Conservation (phyloP, 2,113 vertebrate species). For the Xiphias gladius region DNA sequence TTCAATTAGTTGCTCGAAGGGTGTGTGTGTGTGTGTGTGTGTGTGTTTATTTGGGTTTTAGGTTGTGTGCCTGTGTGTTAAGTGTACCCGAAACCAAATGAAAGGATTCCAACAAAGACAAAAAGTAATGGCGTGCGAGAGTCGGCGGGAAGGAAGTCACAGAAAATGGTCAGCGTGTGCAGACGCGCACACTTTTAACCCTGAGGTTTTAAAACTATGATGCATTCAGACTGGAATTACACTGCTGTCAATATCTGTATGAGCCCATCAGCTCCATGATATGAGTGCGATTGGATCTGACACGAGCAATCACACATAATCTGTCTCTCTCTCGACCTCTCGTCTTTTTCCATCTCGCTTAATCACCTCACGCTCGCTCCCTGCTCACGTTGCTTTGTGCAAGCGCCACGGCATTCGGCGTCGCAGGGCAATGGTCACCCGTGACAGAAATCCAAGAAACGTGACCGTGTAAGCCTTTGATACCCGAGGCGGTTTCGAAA, state of each 20-base stretch:
- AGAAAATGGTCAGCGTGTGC: neutral
- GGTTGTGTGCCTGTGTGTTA: neutral
- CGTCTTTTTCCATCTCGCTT: conserved; percentile 19
- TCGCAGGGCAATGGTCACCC: neutral
- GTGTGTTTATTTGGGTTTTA: neutral
- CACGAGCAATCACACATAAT: conserved; percentile 63
- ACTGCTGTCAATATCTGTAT: conserved; percentile 37
- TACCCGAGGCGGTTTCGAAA: neutral
- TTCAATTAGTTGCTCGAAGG: neutral
- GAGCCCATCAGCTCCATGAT: conserved; percentile 51
- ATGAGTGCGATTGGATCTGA: conserved; percentile 66
- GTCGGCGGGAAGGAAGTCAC: neutral
- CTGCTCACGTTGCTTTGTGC: conserved; percentile 1
- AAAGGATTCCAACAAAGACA: neutral
- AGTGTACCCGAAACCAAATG: conserved; percentile 1
- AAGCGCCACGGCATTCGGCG: neutral
- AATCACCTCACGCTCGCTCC: conserved; percentile 33
- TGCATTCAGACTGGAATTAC: conserved; percentile 59
- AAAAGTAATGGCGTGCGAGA: conserved; percentile 3
- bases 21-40: conserved; percentile 1
- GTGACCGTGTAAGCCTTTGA: neutral
- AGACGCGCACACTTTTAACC: neutral
- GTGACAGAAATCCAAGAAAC: neutral
- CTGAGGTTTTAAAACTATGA: conserved; percentile 15
- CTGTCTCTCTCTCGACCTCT: conserved; percentile 49